phyloP scores from a whole-genome alignment of 2,113 vertebrate species.

The Puffinus mauretanicus region DNA sequence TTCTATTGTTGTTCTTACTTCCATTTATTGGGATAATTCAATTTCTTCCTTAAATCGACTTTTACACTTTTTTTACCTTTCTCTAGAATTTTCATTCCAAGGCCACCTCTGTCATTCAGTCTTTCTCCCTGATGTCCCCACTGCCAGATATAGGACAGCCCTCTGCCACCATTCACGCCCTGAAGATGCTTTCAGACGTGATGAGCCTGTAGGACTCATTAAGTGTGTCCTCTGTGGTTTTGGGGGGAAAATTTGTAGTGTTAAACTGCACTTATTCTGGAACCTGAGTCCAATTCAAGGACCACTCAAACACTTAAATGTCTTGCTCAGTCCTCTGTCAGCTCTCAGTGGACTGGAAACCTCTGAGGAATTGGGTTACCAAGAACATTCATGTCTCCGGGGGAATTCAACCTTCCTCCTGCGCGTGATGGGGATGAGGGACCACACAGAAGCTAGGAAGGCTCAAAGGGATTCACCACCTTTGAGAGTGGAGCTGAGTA shows the following conservation, averaged over 20 bases:
- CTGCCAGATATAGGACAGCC: background rate
- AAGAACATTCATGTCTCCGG: background rate
- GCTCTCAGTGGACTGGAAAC: background rate
- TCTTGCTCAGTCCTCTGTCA: background rate
- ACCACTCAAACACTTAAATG: background rate
- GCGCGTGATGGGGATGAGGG: accelerated
- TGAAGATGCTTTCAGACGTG: background rate
- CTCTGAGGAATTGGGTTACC: background rate
- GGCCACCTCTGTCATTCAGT: background rate
- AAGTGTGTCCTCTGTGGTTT: background rate
- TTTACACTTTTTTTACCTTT: background rate
- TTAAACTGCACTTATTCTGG: background rate
- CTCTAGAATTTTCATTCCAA: background rate
- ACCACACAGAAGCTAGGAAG: accelerated
- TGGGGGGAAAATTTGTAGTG: no score
- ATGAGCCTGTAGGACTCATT: background rate
- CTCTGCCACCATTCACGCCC: background rate
- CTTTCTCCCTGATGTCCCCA: background rate
- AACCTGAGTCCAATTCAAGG: background rate
- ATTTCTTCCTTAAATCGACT: background rate
- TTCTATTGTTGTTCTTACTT: background rate
- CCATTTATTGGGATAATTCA: background rate
- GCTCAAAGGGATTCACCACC: background rate
- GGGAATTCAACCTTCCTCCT: background rate
- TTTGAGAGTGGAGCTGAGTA: background rate